phyloP scores from a whole-genome alignment of 1,140 invertebrate genomes.

The Aleiodes sp. region DNA sequence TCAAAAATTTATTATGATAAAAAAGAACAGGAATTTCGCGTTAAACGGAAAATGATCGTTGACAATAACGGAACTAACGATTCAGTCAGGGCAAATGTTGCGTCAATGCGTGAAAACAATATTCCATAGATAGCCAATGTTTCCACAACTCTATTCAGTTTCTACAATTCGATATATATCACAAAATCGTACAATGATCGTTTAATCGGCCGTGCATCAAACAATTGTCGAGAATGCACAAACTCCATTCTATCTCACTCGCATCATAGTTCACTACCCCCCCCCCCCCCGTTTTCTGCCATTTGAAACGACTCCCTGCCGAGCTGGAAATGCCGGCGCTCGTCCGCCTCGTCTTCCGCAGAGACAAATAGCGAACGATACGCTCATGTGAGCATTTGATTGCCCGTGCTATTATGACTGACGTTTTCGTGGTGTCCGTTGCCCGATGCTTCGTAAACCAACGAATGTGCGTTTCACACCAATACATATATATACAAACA shows the following conservation, averaged over 20 bases:
- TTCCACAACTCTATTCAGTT: not conserved
- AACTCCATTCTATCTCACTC: constrained; percentile 33
- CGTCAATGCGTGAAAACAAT: constrained; percentile 46
- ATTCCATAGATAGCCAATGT: constrained; percentile 40
- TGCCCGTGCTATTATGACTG: constrained; percentile 63
- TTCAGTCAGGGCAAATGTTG: constrained; percentile 21
- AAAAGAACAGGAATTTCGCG: not conserved
- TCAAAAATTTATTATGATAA: not conserved
- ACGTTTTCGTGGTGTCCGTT: constrained; percentile 56
- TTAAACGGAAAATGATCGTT: constrained; percentile 1
- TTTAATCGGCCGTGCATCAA: constrained; percentile 65
- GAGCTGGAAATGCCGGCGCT: constrained; percentile 25
- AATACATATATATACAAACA: not conserved
- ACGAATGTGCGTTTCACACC: constrained; percentile 4
- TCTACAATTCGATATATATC: constrained; percentile 34
- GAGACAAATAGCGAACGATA: constrained; percentile 58
- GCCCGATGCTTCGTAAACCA: constrained; percentile 28
- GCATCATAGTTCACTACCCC: not conserved
- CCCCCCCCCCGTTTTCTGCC: not conserved
- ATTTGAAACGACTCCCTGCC: constrained; percentile 4
- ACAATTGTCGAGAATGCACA: constrained; percentile 57
- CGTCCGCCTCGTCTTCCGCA: constrained; percentile 59
- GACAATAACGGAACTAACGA: constrained; percentile 13
- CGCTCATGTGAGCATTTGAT: constrained; percentile 62
- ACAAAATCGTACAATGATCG: constrained; percentile 56